Evolutionary conservation across 2,797 vertebrate species (phyloP).

Genomic region (Triplophysa bombifrons): DNA sequence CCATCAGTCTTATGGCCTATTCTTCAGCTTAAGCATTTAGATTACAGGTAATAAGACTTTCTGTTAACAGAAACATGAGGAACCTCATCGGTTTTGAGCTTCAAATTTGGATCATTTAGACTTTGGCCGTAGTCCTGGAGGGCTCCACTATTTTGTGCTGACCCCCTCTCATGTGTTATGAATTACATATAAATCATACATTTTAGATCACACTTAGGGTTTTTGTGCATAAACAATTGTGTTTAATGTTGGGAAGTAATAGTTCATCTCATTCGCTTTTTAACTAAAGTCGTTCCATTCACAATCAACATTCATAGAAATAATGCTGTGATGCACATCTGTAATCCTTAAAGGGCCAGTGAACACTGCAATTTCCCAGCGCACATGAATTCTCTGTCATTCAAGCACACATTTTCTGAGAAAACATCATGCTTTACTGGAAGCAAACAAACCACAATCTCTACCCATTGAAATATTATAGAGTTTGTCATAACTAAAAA

Average conservation of each 20-base stretch:
- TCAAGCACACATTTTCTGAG: neutral
- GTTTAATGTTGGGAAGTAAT: neutral
- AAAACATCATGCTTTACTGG: neutral
- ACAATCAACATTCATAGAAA: slow-evolving; percentile 25
- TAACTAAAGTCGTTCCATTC: slow-evolving; percentile 41
- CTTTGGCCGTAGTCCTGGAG: neutral
- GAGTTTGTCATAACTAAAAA: too few species aligned
- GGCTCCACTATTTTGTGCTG: neutral
- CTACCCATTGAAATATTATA: too few species aligned
- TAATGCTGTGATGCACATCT: slow-evolving; percentile 4
- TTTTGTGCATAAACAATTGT: too few species aligned
- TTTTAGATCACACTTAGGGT: neutral
- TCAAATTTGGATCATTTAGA: neutral
- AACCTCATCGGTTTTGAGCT: neutral
- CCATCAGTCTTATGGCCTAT: slow-evolving; percentile 54
- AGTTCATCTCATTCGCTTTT: slow-evolving; percentile 62
- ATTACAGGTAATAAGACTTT: slow-evolving; percentile 50
- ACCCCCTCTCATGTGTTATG: neutral
- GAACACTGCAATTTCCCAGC: neutral
- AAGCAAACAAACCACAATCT: neutral
- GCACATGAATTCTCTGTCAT: neutral
- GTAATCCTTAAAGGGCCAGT: slow-evolving; percentile 30
- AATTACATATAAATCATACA: neutral
- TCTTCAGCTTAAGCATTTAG: slow-evolving; percentile 70
- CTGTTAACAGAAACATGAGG: neutral